Evolutionary conservation across 2,888 invertebrate genomes (phyloP).

Genomic region (Ashinkailepas kermadecensis): DNA sequence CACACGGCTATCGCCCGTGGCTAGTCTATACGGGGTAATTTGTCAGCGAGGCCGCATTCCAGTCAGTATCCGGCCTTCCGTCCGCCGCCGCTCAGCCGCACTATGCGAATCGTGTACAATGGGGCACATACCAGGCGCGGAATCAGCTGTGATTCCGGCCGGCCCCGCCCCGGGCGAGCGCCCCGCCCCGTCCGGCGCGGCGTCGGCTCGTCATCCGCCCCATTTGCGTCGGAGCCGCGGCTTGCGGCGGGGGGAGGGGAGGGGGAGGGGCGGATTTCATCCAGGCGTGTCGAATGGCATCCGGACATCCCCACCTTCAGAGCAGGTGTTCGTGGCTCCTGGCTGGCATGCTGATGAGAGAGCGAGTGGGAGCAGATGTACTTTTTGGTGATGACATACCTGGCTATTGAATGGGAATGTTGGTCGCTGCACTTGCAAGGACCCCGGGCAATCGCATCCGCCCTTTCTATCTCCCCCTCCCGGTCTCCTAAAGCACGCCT

Average conservation of each 20-base stretch:
- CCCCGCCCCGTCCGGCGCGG: not conserved
- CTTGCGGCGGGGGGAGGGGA: not conserved
- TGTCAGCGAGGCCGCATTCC: constrained; percentile 13
- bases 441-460: no score
- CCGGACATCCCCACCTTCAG: not conserved
- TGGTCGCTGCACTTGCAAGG: no score
- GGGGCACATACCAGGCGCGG: not conserved
- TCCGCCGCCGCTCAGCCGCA: not conserved
- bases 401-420: no score
- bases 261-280: not conserved
- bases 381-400: no score
- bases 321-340: not conserved
- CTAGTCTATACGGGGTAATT: not conserved
- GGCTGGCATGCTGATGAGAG: no score
- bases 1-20: no score
- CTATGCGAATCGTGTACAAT: not conserved
- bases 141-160: constrained; percentile 7
- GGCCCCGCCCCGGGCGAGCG: not conserved
- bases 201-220: not conserved
- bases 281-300: not conserved
- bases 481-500: no score
- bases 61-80: not conserved
- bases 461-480: no score
- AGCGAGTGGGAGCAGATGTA: no score
- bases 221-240: not conserved